phyloP scores from a whole-genome alignment of 2,797 vertebrate genomes.

The Macrochelys suwanniensis region DNA sequence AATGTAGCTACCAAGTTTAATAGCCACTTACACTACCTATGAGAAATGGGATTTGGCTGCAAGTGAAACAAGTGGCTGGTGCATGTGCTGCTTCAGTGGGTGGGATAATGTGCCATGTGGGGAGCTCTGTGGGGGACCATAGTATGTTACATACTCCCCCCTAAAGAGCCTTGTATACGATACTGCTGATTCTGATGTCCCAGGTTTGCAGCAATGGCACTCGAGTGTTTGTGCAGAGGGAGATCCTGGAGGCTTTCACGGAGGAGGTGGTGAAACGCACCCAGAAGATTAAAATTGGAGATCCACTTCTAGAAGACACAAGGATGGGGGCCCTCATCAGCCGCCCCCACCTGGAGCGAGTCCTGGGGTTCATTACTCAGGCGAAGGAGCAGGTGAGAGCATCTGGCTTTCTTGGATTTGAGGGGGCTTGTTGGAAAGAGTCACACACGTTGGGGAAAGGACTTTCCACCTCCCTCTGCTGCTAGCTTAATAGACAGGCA shows the following conservation, averaged over 20 bases:
- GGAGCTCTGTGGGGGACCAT: not conserved
- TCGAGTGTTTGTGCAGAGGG: constrained; percentile 93
- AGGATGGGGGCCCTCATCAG: constrained; percentile 97
- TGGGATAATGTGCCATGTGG: not conserved
- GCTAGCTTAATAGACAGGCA: not conserved
- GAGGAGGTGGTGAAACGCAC: constrained; percentile 92
- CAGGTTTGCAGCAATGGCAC: constrained; percentile 98
- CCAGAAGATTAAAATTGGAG: constrained; percentile 90
- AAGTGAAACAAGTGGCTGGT: not conserved
- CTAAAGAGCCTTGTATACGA: not conserved
- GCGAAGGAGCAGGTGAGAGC: constrained; percentile 91
- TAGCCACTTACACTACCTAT: too few relatives aligned
- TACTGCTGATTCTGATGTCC: not conserved
- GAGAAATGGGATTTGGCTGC: not conserved
- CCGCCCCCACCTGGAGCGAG: constrained; percentile 90
- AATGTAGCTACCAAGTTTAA: too few relatives aligned
- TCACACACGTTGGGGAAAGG: not conserved
- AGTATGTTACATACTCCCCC: not conserved
- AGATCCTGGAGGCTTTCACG: constrained; percentile 90
- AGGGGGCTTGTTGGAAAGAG: not conserved
- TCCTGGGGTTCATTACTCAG: constrained; percentile 88
- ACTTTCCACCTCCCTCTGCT: not conserved
- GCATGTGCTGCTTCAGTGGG: not conserved
- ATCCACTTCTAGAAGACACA: constrained; percentile 90
- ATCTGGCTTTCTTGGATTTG: not conserved